Evolutionary conservation across 2,113 vertebrate species (phyloP).

Genomic region (Otus sunia): DNA sequence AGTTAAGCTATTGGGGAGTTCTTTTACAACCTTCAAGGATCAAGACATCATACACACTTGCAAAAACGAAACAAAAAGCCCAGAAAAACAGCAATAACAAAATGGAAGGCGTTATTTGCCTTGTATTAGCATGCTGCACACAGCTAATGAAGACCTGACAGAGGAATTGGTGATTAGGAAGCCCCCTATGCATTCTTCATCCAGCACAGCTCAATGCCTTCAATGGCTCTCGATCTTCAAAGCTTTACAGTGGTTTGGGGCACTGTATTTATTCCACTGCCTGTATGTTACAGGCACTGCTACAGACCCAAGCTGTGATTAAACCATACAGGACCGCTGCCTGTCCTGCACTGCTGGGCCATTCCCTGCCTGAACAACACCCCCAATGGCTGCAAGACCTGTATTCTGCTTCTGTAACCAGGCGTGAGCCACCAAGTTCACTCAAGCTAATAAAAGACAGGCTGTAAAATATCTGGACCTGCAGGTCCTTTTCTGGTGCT

Average conservation of each 20-base stretch:
- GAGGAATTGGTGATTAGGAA: not conserved
- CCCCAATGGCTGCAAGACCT: too few relatives aligned
- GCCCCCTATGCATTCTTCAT: not conserved
- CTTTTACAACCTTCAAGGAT: not conserved
- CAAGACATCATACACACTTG: accelerated
- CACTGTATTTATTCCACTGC: not conserved
- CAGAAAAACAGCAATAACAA: not conserved
- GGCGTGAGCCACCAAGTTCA: not conserved
- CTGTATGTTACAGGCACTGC: not conserved
- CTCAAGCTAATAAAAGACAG: not conserved
- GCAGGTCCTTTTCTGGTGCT: not conserved
- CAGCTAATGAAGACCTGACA: not conserved
- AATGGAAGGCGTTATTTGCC: not conserved
- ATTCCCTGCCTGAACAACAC: not conserved
- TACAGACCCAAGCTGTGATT: not conserved
- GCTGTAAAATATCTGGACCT: too few relatives aligned
- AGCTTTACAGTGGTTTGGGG: not conserved
- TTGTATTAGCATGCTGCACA: not conserved
- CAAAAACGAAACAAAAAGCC: not conserved
- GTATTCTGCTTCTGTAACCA: not conserved
- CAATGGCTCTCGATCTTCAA: not conserved
- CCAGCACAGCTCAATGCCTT: not conserved
- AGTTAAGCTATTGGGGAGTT: not conserved
- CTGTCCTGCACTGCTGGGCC: not conserved
- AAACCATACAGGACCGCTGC: accelerated